These are phyloP conservation scores for Dolichoris vasculosae DNA, from an alignment of 1,140 invertebrate species.

Conservation along the genomic window DNA sequence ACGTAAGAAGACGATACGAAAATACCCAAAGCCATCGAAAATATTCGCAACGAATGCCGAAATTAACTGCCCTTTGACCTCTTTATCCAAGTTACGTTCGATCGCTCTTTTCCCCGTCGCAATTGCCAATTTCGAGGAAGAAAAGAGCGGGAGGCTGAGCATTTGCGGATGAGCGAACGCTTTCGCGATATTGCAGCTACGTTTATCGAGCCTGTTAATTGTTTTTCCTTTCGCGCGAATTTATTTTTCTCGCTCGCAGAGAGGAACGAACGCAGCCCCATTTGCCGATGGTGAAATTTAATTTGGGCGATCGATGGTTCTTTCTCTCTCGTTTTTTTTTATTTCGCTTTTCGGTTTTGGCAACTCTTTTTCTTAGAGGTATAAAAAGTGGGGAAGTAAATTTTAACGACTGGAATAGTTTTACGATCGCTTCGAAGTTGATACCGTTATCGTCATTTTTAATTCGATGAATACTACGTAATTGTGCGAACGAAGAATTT, in stretches of 20 bases:
- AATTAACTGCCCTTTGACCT: background rate
- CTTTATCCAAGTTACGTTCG: conserved; percentile 2
- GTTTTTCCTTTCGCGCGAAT: conserved; percentile 58
- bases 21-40: background rate
- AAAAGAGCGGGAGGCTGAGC: no score
- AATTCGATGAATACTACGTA: no score
- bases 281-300: conserved; percentile 40
- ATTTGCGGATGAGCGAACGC: conserved; percentile 55
- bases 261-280: background rate
- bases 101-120: background rate
- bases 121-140: background rate
- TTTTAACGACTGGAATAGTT: no score
- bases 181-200: conserved; percentile 58
- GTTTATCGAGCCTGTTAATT: conserved; percentile 65
- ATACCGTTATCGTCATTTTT: no score
- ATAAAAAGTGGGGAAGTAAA: no score
- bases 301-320: conserved; percentile 41
- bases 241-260: conserved; percentile 51
- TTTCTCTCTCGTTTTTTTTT: background rate
- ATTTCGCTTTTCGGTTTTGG: background rate
- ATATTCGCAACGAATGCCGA: conserved; percentile 29
- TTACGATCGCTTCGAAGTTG: no score
- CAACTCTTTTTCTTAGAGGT: background rate
- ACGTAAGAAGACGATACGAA: no score
- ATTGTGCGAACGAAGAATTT: no score